Percentiles rank a stretch among this genome's conserved stretches.
phyloP scores from a whole-genome alignment of 30 jellyfish, hydroid and myxozoan species.

The Catostylus mosaicus region DNA sequence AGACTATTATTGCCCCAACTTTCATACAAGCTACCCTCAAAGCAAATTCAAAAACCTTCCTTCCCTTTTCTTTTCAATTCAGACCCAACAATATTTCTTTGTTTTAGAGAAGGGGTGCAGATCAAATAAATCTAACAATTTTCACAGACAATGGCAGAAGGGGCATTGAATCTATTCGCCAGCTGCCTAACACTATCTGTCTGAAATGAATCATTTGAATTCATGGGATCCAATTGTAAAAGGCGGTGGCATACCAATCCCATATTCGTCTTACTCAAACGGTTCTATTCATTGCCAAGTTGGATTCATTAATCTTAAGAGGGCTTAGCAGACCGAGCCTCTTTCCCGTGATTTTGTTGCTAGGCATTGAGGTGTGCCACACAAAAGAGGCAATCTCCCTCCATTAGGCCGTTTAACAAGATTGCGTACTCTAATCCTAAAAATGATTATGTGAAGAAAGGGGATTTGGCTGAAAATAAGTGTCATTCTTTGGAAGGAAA shows the following conservation, averaged over 20 bases:
- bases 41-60: no score
- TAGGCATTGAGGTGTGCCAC: neutral
- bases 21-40: no score
- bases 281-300: neutral
- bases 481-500: neutral
- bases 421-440: slow-evolving; percentile 7
- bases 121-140: no score
- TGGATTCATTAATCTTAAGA: neutral
- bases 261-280: neutral
- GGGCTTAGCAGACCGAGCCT: neutral
- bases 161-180: neutral
- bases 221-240: neutral
- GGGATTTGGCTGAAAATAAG: neutral
- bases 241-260: neutral
- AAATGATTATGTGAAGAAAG: neutral
- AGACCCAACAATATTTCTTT: no score
- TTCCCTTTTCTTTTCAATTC: no score
- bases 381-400: neutral
- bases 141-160: neutral
- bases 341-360: neutral
- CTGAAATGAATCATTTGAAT: neutral
- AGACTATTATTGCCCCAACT: no score
- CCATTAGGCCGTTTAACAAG: neutral
- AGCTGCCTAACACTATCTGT: neutral
- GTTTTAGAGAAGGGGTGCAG: no score